Conservation (phyloP, 1,140 invertebrate species). For the Dendrolimus kikuchii region DNA sequence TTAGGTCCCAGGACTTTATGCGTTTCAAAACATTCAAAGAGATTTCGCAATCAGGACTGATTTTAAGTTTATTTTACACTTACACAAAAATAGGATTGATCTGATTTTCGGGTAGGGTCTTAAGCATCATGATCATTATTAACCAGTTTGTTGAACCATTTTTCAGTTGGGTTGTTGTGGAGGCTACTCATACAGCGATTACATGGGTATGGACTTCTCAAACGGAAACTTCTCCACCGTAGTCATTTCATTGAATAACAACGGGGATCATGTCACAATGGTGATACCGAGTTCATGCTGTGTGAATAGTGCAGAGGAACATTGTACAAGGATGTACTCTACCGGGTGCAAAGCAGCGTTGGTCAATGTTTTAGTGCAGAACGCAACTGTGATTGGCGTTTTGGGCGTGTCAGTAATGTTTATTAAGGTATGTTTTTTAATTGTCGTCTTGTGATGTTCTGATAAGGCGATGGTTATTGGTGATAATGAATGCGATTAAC, state of each 20-base stretch:
- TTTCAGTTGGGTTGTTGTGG: constrained; percentile 57
- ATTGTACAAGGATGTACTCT: constrained; percentile 29
- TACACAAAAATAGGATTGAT: too few relatives aligned
- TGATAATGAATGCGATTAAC: too few relatives aligned
- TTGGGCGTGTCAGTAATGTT: constrained; percentile 63
- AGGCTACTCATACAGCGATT: constrained; percentile 40
- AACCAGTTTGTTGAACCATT: neutral
- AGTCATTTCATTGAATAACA: constrained; percentile 18
- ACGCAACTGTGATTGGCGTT: constrained; percentile 49
- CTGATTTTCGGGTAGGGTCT: too few relatives aligned
- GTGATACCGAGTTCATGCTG: constrained; percentile 43
- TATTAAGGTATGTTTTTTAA: constrained; percentile 36
- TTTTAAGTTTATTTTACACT: too few relatives aligned
- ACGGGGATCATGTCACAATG: constrained; percentile 24
- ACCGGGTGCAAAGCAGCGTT: constrained; percentile 41
- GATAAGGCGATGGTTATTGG: too few relatives aligned
- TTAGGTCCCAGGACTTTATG: too few relatives aligned
- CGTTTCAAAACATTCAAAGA: too few relatives aligned
- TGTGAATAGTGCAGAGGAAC: constrained; percentile 13
- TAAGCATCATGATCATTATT: too few relatives aligned
- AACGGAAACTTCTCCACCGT: constrained; percentile 31
- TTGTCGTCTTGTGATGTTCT: too few relatives aligned
- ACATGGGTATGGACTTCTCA: constrained; percentile 39
- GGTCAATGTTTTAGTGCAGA: constrained; percentile 39
- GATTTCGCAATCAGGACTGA: too few relatives aligned